Conservation (phyloP, 2,888 invertebrate genomes). For the Helleia helle region DNA sequence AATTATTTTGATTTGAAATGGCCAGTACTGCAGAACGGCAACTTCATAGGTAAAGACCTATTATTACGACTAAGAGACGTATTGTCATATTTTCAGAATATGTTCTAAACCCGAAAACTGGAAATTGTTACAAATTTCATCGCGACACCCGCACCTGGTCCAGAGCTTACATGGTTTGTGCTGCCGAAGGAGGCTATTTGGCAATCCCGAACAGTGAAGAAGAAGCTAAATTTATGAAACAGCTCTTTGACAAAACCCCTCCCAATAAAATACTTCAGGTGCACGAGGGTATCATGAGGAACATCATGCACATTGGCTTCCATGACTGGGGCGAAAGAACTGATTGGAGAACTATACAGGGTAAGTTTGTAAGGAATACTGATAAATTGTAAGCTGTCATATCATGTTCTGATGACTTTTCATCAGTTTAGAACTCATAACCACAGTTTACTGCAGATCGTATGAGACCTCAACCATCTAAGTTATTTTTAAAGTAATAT, state of each 20-base stretch:
- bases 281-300: slow-evolving; percentile 14
- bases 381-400: no score
- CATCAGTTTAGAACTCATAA: no score
- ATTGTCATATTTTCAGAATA: slow-evolving; percentile 21
- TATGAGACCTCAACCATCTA: no score
- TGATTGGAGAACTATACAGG: slow-evolving; percentile 28
- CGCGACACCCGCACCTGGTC: slow-evolving; percentile 19
- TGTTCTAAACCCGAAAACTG: slow-evolving; percentile 20
- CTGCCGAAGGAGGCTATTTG: slow-evolving; percentile 25
- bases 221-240: slow-evolving; percentile 22
- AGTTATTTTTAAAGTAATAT: no score
- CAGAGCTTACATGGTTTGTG: slow-evolving; percentile 22
- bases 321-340: slow-evolving; percentile 25
- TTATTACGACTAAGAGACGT: no score
- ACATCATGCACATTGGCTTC: slow-evolving; percentile 25
- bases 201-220: slow-evolving; percentile 24
- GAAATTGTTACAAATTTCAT: slow-evolving; percentile 29
- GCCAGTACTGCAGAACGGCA: no score
- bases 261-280: slow-evolving; percentile 11
- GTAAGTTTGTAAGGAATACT: slow-evolving; percentile 19
- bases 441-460: no score
- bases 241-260: slow-evolving; percentile 16
- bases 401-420: no score
- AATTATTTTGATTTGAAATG: no score
- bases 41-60: no score